Evolutionary conservation across 2,797 vertebrate genomes (phyloP), one percentile per base, ranked within the genome.

Genomic region (Xiphorhynchus erythropygius): DNA sequence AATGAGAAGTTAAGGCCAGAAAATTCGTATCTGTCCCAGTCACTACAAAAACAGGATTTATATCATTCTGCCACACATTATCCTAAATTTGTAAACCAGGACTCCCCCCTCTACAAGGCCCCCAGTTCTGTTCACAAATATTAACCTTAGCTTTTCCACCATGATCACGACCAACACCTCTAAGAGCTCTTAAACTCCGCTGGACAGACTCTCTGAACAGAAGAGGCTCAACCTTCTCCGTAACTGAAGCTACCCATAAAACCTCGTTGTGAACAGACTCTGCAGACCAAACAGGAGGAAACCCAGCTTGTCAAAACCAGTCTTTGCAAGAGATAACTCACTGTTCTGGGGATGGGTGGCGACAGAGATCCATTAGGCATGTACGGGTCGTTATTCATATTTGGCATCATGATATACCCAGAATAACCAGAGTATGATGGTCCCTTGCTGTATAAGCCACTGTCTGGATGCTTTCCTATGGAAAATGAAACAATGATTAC

Each of bases 401-500:
- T 99, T 98, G 98, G 99, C 99, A 99, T 99, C 99, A 99, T 99
- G 98, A 99, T 99, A 98, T 99, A 99, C 95, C 99, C 98, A 35
- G 99, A 99, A 96, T 99, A 99, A 92, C 98, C 98, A 6, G 98
- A 92, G 97, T 99, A 99, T 5, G 98, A 98, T 90, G 99, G 99
- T 91, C 98, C 98, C 98, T 99, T 99, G 98, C 97, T 98, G 97
- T 99, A 99, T 75, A 98, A 97, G 95, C 99, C 96, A 96, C 99
- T 98, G 94, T 99, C 98, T 71, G 97, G 98, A 96, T 98, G 99
- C 94, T 99, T 99, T 93, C 98, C 98, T 99, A 96, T 13, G 95
- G 94, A 93, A 96, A 84, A 96, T 39, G 68, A 89, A 97, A 94
- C 63, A 89, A 83, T 44, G 77, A 71, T 94, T 87, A 46, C 70